phyloP scores from a whole-genome alignment of 2,888 invertebrate species.

The Agonopterix alstromeriana region DNA sequence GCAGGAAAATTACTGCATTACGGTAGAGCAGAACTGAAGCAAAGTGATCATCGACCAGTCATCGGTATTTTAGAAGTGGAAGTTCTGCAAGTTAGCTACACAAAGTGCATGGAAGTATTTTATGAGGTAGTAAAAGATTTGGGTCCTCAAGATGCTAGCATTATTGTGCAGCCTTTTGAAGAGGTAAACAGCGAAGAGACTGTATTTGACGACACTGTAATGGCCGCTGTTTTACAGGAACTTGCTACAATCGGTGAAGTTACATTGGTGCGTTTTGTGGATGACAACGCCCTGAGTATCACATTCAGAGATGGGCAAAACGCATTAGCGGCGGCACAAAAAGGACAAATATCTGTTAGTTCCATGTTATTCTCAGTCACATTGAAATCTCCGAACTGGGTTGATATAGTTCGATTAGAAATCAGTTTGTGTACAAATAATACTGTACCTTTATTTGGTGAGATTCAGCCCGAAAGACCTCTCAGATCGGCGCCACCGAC shows the following conservation, averaged over 20 bases:
- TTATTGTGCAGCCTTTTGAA: conserved; percentile 80
- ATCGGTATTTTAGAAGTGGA: conserved; percentile 94
- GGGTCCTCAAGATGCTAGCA: conserved; percentile 96
- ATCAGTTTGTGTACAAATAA: conserved; percentile 90
- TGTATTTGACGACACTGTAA: conserved; percentile 87
- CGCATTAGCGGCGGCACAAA: conserved; percentile 84
- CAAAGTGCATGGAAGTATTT: conserved; percentile 87
- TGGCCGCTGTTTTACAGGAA: conserved; percentile 87
- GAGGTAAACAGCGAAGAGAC: conserved; percentile 67
- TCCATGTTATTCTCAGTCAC: conserved; percentile 82
- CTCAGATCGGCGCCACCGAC: conserved; percentile 64
- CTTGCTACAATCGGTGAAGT: conserved; percentile 92
- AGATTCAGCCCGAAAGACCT: conserved; percentile 49
- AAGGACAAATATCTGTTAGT: conserved; percentile 77
- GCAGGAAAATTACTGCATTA: conserved; percentile 91
- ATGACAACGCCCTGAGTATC: conserved; percentile 88
- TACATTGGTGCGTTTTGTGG: conserved; percentile 93
- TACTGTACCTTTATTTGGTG: conserved; percentile 84
- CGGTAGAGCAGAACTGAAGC: conserved; percentile 95
- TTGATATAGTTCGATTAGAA: conserved; percentile 87
- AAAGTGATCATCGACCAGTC: conserved; percentile 98
- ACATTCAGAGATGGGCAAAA: conserved; percentile 94
- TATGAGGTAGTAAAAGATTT: conserved; percentile 89
- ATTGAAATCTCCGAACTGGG: conserved; percentile 92
- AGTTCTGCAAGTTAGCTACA: conserved; percentile 86